These are phyloP conservation scores for Pristionchus entomophagus DNA, from an alignment of 2,888 invertebrate species.

Conservation along the genomic window DNA sequence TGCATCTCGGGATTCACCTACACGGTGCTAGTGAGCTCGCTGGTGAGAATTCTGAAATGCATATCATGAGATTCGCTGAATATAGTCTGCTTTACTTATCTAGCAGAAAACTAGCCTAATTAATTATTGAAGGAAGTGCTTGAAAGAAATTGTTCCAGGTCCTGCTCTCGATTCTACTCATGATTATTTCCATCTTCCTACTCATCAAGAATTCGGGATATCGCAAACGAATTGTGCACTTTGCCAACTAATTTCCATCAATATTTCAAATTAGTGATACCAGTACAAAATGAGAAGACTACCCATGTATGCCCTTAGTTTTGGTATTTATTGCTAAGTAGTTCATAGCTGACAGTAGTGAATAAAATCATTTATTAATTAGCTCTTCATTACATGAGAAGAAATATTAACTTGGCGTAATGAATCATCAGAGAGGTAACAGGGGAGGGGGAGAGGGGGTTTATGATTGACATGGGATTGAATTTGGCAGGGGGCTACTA, in stretches of 20 bases:
- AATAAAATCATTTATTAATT: background rate
- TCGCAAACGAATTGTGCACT: conserved; percentile 27
- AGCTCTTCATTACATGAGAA: conserved; percentile 3
- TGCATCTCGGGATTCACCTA: conserved; percentile 45
- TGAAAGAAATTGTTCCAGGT: no score
- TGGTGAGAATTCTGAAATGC: conserved; percentile 11
- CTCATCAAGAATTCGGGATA: conserved; percentile 6
- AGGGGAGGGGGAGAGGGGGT: background rate
- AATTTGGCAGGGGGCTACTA: background rate
- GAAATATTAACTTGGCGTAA: background rate
- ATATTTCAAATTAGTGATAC: background rate
- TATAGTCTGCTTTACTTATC: no score
- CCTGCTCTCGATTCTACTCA: conserved; percentile 24
- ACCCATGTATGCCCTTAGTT: background rate
- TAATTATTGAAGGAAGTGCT: no score
- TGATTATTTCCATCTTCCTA: conserved; percentile 10
- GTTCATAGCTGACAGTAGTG: background rate
- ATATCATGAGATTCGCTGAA: no score
- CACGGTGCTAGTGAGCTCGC: conserved; percentile 22
- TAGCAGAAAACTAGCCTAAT: no score
- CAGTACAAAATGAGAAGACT: no score
- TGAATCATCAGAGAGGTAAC: conserved; percentile 35
- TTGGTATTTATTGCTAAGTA: conserved; percentile 30
- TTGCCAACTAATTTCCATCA: conserved; percentile 8
- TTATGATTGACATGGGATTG: background rate